phyloP scores from a whole-genome alignment of 2,797 vertebrate species.

The Sus cebifrons region DNA sequence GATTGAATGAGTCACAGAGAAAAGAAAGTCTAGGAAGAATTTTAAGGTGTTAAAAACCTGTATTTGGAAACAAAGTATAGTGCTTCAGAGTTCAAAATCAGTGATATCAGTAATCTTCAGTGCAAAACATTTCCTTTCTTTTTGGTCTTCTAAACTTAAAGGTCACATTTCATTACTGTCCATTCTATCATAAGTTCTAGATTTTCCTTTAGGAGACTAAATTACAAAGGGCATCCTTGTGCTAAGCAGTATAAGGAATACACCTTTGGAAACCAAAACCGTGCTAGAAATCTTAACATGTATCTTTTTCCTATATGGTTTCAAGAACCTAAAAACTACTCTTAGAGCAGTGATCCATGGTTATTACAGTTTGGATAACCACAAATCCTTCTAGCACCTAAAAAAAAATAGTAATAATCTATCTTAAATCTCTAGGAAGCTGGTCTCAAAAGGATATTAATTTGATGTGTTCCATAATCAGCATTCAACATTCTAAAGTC shows the following conservation, averaged over 20 bases:
- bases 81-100: slow-evolving; percentile 51
- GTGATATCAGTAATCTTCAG: neutral
- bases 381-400: neutral
- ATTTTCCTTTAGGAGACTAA: slow-evolving; percentile 37
- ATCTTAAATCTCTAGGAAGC: neutral
- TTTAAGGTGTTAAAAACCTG: neutral
- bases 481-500: neutral
- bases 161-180: slow-evolving; percentile 39
- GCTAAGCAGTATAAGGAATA: slow-evolving; percentile 30
- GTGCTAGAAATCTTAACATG: neutral
- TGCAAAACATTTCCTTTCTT: neutral
- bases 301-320: neutral
- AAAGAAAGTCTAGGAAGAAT: neutral
- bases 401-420: neutral
- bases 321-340: slow-evolving; percentile 29
- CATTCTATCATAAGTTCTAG: neutral
- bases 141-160: slow-evolving; percentile 58
- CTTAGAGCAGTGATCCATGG: neutral
- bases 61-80: slow-evolving; percentile 16
- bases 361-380: neutral
- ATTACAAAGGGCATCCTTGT: slow-evolving; percentile 21
- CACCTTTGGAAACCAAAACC: slow-evolving; percentile 40
- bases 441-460: slow-evolving; percentile 42
- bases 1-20: neutral
- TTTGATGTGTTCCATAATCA: neutral